A percentile compares a stretch with the other conserved stretches of the same genome.
Conservation (phyloP, 2,797 vertebrate genomes). For the Bovichtus variegatus region DNA sequence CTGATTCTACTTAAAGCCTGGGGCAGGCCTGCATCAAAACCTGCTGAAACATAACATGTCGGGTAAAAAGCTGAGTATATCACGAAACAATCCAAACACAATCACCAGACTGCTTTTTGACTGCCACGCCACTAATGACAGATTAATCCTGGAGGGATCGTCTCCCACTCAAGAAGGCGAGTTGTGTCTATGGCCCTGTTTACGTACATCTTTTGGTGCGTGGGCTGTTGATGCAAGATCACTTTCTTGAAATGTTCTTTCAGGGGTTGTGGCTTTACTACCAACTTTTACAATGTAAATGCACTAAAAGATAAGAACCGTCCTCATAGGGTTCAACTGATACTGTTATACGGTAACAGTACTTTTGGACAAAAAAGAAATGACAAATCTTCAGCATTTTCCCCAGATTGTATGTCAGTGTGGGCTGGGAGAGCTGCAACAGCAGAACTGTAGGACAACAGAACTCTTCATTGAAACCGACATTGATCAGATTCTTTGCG, state of each 20-base stretch:
- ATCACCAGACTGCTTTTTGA: conserved; percentile 45
- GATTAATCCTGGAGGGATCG: conserved; percentile 26
- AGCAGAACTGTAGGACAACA: conserved; percentile 10
- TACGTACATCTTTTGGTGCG: conserved; percentile 27
- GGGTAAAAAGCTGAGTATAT: conserved; percentile 63
- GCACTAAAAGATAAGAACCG: not conserved
- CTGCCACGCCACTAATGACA: conserved; percentile 33
- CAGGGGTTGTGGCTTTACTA: conserved; percentile 25
- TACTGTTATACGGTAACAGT: not conserved
- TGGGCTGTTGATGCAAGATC: conserved; percentile 22
- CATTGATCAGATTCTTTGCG: conserved; percentile 1
- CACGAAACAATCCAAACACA: conserved; percentile 58
- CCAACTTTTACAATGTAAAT: conserved; percentile 6
- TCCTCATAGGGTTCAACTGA: conserved; percentile 8
- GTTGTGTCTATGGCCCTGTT: conserved; percentile 18
- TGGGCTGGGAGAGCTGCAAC: conserved; percentile 9
- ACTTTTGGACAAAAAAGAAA: conserved; percentile 6
- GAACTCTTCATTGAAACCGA: conserved; percentile 4
- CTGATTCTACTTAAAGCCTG: conserved; percentile 62
- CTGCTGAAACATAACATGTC: conserved; percentile 69
- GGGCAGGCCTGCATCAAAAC: conserved; percentile 58
- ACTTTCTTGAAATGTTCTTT: conserved; percentile 13
- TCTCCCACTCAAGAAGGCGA: conserved; percentile 30
- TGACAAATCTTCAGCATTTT: conserved; percentile 1
- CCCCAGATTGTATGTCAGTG: not conserved